A percentile compares a stretch with the other conserved stretches of the same genome.
These are phyloP conservation scores for Zaprionus tsacasi DNA, from an alignment of 1,140 invertebrate species.

Conservation along the genomic window DNA sequence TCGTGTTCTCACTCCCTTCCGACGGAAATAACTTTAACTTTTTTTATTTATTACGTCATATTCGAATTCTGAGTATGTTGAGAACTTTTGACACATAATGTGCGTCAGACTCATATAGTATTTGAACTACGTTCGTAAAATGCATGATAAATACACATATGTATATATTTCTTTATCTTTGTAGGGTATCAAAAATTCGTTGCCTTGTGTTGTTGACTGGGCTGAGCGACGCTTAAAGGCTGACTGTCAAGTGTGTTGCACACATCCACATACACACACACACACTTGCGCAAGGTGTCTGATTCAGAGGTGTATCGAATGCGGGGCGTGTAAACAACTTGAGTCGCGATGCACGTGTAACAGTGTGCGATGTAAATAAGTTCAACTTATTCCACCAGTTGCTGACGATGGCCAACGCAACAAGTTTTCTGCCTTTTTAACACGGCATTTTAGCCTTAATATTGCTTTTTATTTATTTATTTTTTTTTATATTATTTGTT, in stretches of 20 bases:
- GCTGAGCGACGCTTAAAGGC: slow-evolving; percentile 62
- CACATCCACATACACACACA: slow-evolving; percentile 28
- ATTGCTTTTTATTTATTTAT: slow-evolving; percentile 3
- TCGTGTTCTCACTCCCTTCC: slow-evolving; percentile 4
- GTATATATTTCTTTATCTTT: neutral
- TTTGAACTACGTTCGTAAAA: neutral
- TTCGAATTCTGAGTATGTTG: neutral
- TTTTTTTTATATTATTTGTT: slow-evolving; percentile 19
- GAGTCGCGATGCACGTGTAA: slow-evolving; percentile 48
- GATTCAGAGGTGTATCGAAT: slow-evolving; percentile 26
- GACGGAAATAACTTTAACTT: neutral
- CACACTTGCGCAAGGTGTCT: slow-evolving; percentile 2
- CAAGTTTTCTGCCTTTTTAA: slow-evolving; percentile 50
- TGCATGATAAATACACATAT: no score
- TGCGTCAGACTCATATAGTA: neutral
- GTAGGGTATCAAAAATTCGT: neutral
- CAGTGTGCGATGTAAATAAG: slow-evolving; percentile 46
- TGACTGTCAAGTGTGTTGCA: slow-evolving; percentile 68
- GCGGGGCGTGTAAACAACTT: slow-evolving; percentile 6
- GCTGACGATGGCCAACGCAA: slow-evolving; percentile 47
- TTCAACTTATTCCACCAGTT: slow-evolving; percentile 51
- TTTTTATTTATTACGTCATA: neutral
- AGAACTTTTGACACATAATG: neutral
- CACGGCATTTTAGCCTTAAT: no score
- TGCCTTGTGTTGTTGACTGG: slow-evolving; percentile 39